A percentile compares a stretch with the other conserved stretches of the same genome.
Evolutionary conservation across 2,888 invertebrate species (phyloP).

Genomic region (Gymnoscelis rufifasciata): DNA sequence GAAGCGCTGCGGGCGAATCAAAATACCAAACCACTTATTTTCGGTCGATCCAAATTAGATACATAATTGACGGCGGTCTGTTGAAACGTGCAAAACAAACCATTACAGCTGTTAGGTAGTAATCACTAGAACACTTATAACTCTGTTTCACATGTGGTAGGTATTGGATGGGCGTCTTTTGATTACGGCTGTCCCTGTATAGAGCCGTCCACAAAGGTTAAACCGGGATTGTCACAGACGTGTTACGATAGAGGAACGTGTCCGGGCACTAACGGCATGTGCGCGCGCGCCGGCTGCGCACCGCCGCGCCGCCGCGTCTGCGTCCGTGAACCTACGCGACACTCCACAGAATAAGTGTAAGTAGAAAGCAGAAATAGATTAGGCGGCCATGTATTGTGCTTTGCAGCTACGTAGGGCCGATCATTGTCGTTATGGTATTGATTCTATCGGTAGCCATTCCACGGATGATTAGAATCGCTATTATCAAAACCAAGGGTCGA

Average conservation of each 20-base stretch:
- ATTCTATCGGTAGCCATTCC: not conserved
- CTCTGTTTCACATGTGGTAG: too few relatives aligned
- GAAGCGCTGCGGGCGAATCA: too few relatives aligned
- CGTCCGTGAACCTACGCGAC: conserved; percentile 43
- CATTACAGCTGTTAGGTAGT: conserved; percentile 25
- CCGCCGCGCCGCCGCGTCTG: conserved; percentile 47
- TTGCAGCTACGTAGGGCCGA: conserved; percentile 4
- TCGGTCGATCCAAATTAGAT: conserved; percentile 23
- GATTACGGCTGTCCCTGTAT: too few relatives aligned
- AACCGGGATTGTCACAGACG: conserved; percentile 36
- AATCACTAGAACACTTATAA: too few relatives aligned
- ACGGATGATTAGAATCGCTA: too few relatives aligned
- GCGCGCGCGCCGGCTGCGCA: conserved; percentile 48
- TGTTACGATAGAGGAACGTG: conserved; percentile 53
- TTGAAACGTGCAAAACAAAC: conserved; percentile 21
- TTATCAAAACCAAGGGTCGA: too few relatives aligned
- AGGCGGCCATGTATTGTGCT: conserved; percentile 26
- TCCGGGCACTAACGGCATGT: conserved; percentile 51
- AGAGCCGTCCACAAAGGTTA: conserved; percentile 21
- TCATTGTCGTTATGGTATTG: not conserved
- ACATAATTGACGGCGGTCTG: conserved; percentile 25
- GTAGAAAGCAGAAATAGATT: conserved; percentile 64
- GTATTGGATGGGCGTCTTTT: too few relatives aligned
- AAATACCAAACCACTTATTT: conserved; percentile 12
- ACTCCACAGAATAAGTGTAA: conserved; percentile 9